Conservation (phyloP, 2,113 vertebrate species). For the Neodon shergylaensis region DNA sequence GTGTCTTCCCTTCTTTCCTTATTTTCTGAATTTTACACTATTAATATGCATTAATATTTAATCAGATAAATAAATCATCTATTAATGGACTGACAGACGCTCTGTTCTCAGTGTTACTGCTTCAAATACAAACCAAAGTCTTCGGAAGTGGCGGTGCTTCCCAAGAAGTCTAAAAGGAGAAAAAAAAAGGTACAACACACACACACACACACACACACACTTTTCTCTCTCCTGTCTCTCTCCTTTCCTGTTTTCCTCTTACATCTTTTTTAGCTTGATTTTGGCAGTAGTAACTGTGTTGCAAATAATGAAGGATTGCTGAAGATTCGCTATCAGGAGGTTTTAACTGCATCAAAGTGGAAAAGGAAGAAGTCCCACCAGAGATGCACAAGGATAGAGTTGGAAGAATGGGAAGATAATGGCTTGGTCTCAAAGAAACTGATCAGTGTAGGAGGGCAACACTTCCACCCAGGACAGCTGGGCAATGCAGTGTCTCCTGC, state of each 20-base stretch:
- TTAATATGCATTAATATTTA: slow-evolving; percentile 30
- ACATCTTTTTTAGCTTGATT: background rate
- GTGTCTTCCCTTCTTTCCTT: slow-evolving; percentile 17
- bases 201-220: background rate
- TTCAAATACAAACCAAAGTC: slow-evolving; percentile 40
- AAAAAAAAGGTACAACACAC: background rate
- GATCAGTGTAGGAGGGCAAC: background rate
- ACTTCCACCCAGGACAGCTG: background rate
- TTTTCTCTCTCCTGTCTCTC: background rate
- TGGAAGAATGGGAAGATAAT: background rate
- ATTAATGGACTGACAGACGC: background rate
- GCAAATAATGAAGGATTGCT: background rate
- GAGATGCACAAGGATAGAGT: background rate
- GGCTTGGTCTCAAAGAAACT: slow-evolving; percentile 31
- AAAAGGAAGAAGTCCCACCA: background rate
- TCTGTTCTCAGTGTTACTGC: slow-evolving; percentile 31
- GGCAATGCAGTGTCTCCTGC: background rate
- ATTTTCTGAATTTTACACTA: slow-evolving; percentile 28
- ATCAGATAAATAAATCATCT: slow-evolving; percentile 19
- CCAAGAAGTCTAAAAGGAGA: background rate
- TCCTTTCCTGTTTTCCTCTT: background rate
- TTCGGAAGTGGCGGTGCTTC: background rate
- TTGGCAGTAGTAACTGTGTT: slow-evolving; percentile 20
- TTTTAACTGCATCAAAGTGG: slow-evolving; percentile 27
- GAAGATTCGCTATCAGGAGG: background rate